Percentiles rank a stretch among this genome's conserved stretches.
Evolutionary conservation across 1,140 invertebrate genomes (phyloP).

Genomic region (Pissodes strobi): DNA sequence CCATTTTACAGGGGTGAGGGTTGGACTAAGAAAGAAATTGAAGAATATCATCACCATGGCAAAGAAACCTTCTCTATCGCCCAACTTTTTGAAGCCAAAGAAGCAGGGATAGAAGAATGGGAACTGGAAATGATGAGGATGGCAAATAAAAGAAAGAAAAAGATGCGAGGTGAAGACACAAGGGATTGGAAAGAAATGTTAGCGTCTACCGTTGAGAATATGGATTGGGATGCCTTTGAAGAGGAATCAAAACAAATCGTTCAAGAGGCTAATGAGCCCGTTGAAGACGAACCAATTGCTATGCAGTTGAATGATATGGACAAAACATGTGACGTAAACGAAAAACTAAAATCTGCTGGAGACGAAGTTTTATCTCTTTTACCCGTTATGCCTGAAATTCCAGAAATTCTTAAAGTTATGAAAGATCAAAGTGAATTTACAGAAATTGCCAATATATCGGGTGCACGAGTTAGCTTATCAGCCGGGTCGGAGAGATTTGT

Average conservation of each 20-base stretch:
- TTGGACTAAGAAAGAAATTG: conserved; percentile 64
- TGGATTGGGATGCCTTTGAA: conserved; percentile 55
- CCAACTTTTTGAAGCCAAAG: conserved; percentile 78
- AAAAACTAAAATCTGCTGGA: conserved; percentile 59
- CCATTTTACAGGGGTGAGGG: conserved; percentile 65
- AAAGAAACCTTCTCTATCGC: conserved; percentile 65
- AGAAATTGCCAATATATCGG: conserved; percentile 65
- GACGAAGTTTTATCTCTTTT: conserved; percentile 60
- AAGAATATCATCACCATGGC: conserved; percentile 63
- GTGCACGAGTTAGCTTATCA: conserved; percentile 67
- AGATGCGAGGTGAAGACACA: conserved; percentile 54
- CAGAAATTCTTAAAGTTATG: conserved; percentile 65
- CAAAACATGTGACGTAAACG: conserved; percentile 63
- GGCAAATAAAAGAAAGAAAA: conserved; percentile 50
- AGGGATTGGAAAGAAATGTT: conserved; percentile 51
- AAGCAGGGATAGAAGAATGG: conserved; percentile 66
- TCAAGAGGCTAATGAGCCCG: conserved; percentile 45
- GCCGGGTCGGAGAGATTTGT: conserved; percentile 57
- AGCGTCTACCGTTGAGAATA: conserved; percentile 44
- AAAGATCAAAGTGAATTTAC: conserved; percentile 62
- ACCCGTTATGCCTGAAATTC: conserved; percentile 66
- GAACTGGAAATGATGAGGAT: conserved; percentile 54
- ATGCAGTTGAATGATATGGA: conserved; percentile 61
- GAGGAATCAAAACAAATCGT: conserved; percentile 56
- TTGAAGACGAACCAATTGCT: conserved; percentile 49